Evolutionary conservation across 2,888 invertebrate species (phyloP), one percentile per base, ranked within the genome.

Genomic region (Ichneumoninae sp.): DNA sequence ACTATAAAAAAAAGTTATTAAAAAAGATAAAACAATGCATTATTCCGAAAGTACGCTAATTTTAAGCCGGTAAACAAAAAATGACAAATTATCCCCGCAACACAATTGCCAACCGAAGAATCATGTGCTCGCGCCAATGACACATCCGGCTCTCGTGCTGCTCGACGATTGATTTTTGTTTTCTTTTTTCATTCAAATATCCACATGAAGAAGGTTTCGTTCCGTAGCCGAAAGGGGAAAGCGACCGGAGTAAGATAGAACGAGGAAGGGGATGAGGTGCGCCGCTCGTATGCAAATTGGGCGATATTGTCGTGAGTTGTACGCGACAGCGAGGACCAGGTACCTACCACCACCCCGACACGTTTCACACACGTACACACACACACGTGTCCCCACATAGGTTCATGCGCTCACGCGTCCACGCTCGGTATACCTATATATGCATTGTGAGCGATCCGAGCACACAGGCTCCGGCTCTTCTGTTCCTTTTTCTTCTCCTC

Each of bases 231-330:
- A 85, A 70, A 83, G 50, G 71, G 47, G 78, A 75, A 30, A 44
- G 60, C 60, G 44, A 50, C 16, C 19, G 68, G 68, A 87, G 85
- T 86, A 89, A 88, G 88, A 90, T 79, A 75, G 81, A 86, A 84
- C 83, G 87, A 88, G 88, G 85, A 84, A 81, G 76, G 65, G 71
- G 13, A 4, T 77, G 52, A 50, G 80, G 79, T 74, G 80, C 85
- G 85, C 86, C 86, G 87, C 90, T 90, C 90, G 89, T 91, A 92
- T 92, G 92, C 90, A 92, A 91, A 92, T 91, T 90, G 90, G 90
- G 88, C 88, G 89, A 90, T 89, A 91, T 91, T 91, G 91, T 91
- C 90, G 89, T 90, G 87, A 88, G 89, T 90, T 90, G 79, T 82
- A 88, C 89, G 88, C 86, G 88, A 89, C 88, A 83, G 88, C 88